These are phyloP conservation scores for Lasioglossum albipes DNA, from an alignment of 1,140 invertebrate species.

Conservation along the genomic window DNA sequence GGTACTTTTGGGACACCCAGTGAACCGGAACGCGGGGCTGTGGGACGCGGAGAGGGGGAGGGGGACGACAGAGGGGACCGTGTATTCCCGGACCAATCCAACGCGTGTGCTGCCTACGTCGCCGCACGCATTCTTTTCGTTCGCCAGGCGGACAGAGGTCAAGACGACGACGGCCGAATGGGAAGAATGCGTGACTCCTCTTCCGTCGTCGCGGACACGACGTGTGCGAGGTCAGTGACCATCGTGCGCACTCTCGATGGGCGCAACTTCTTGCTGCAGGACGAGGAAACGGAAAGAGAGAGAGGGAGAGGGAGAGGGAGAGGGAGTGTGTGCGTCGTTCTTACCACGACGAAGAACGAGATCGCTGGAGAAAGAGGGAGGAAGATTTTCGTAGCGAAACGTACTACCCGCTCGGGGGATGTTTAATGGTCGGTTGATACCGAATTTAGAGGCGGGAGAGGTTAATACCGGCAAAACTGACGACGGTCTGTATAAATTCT, in stretches of 20 bases:
- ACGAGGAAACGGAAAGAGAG: conserved; percentile 28
- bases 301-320: conserved; percentile 23
- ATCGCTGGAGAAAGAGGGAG: conserved; percentile 12
- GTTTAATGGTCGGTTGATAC: conserved; percentile 58
- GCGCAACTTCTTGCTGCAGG: conserved; percentile 58
- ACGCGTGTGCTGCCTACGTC: conserved; percentile 44
- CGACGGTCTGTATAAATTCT: conserved; percentile 34
- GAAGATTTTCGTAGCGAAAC: conserved; percentile 29
- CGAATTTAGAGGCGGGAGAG: conserved; percentile 55
- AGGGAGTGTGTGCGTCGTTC: not conserved
- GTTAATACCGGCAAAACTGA: not conserved
- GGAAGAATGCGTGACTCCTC: conserved; percentile 65
- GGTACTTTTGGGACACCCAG: conserved; percentile 7
- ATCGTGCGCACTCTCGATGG: conserved; percentile 57
- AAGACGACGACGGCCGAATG: conserved; percentile 61
- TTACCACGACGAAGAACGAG: not conserved
- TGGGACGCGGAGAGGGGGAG: not conserved
- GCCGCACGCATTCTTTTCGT: conserved; percentile 48
- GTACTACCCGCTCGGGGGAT: conserved; percentile 26
- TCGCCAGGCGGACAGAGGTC: conserved; percentile 38
- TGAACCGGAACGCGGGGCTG: not conserved
- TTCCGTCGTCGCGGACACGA: conserved; percentile 66
- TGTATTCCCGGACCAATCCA: conserved; percentile 40
- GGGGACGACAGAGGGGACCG: not conserved
- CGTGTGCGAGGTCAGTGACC: conserved; percentile 74